Percentiles rank a stretch among this genome's conserved stretches.
These are phyloP conservation scores for Neomorphus geoffroyi DNA, from an alignment of 2,797 vertebrate species.

Conservation along the genomic window DNA sequence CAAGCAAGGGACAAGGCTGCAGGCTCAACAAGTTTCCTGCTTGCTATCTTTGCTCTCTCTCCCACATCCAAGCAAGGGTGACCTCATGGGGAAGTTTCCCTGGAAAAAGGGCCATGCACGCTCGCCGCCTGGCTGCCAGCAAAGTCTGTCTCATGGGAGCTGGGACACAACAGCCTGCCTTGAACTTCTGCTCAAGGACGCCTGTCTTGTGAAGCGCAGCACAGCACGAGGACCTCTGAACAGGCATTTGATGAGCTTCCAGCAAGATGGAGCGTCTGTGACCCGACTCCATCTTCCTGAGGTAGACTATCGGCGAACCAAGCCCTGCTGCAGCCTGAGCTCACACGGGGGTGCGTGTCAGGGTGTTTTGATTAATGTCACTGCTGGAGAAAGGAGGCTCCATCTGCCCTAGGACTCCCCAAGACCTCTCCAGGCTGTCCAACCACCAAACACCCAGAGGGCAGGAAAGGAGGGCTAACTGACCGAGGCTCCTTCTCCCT, in stretches of 20 bases:
- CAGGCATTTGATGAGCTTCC: neutral
- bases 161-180: neutral
- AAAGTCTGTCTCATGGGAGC: neutral
- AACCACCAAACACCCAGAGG: neutral
- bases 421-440: rapidly evolving
- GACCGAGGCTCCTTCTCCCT: neutral
- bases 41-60: rapidly evolving
- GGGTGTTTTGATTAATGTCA: neutral
- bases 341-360: no score
- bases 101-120: neutral
- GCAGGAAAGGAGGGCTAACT: neutral
- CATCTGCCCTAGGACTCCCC: rapidly evolving
- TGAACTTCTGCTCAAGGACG: neutral
- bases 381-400: neutral
- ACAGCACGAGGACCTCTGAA: neutral
- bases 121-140: neutral
- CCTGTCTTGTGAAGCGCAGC: neutral
- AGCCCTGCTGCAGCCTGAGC: neutral
- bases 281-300: neutral
- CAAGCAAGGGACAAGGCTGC: neutral
- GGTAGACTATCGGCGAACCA: neutral
- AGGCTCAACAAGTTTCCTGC: neutral
- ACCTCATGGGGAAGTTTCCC: neutral
- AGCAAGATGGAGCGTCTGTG: neutral
- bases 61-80: neutral